These are phyloP conservation scores for Aurelia coerulea DNA, from an alignment of 30 jellyfish, hydroid and myxozoan species.

Conservation along the genomic window DNA sequence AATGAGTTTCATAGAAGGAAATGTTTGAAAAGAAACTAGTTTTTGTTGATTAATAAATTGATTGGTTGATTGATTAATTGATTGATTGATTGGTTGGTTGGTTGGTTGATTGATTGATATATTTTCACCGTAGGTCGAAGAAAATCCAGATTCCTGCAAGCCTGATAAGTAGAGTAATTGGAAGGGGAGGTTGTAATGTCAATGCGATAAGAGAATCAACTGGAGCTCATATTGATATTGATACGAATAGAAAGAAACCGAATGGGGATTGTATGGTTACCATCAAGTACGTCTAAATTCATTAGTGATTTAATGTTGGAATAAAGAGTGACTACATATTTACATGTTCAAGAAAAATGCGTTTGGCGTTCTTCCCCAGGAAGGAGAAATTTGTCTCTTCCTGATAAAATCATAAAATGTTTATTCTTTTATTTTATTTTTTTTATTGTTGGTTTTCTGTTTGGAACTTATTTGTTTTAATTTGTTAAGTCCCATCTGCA, in stretches of 20 bases:
- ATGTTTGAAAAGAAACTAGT: neutral
- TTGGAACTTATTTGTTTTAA: too few relatives aligned
- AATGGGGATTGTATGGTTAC: constrained; percentile 99
- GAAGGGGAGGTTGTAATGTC: constrained; percentile 98
- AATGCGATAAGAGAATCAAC: constrained; percentile 94
- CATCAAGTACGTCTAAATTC: constrained; percentile 74
- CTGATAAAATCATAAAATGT: too few relatives aligned
- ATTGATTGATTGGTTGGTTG: too few relatives aligned
- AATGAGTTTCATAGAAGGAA: neutral
- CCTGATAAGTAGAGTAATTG: constrained; percentile 89
- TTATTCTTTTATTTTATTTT: too few relatives aligned
- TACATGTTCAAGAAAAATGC: neutral
- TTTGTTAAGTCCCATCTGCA: too few relatives aligned
- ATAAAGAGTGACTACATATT: neutral
- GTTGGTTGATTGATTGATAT: neutral
- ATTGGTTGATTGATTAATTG: too few relatives aligned
- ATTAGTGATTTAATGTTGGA: neutral
- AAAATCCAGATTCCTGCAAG: constrained; percentile 95
- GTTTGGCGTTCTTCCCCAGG: too few relatives aligned
- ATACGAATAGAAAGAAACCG: constrained; percentile 95
- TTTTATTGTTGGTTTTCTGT: too few relatives aligned
- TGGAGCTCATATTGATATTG: constrained; percentile 95
- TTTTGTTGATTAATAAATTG: too few relatives aligned
- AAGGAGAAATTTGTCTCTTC: too few relatives aligned
- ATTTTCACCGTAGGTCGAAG: constrained; percentile 57